Conservation (phyloP, 2,797 vertebrate genomes). For the Pseudotriccus pelzelni region DNA sequence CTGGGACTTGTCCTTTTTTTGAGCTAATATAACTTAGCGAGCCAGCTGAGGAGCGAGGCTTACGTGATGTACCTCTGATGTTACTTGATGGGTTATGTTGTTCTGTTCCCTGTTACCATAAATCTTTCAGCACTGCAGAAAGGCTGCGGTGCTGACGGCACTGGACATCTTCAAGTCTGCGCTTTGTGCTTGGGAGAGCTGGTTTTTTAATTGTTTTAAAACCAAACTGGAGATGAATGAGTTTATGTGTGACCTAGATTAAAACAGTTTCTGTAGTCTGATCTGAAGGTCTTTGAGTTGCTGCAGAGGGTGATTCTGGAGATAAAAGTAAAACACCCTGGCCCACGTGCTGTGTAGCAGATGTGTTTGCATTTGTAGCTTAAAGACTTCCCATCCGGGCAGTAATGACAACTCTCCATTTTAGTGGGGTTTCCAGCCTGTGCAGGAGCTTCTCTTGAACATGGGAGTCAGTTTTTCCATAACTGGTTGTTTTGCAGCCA, state of each 20-base stretch:
- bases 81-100: neutral
- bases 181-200: neutral
- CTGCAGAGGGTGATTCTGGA: neutral
- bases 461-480: conserved; percentile 54
- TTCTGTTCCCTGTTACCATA: neutral
- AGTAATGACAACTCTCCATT: neutral
- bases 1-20: neutral
- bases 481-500: neutral
- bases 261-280: neutral
- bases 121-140: neutral
- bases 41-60: neutral
- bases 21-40: neutral
- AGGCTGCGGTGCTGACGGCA: accelerated
- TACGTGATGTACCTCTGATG: neutral
- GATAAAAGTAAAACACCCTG: neutral
- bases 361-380: neutral
- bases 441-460: neutral
- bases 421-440: neutral
- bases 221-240: neutral
- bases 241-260: neutral
- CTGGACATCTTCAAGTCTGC: neutral
- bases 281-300: neutral
- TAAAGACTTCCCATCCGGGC: neutral
- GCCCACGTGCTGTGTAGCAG: neutral
- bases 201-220: neutral